phyloP scores from a whole-genome alignment of 2,797 vertebrate genomes.

The Lithobates sylvaticus region DNA sequence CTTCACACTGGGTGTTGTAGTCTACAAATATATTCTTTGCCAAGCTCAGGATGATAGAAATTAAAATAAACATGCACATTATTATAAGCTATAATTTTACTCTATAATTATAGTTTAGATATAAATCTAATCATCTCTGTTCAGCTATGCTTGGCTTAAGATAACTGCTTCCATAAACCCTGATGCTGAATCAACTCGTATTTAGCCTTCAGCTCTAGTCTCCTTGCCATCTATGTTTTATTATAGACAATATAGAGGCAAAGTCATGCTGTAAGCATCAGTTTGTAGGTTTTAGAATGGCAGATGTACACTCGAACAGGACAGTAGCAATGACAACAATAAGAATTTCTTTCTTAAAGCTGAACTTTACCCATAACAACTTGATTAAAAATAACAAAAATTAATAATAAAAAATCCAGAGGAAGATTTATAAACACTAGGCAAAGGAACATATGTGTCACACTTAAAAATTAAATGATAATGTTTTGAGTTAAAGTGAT shows the following conservation, averaged over 20 bases:
- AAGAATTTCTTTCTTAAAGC: background rate
- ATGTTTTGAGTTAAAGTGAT: too few species aligned
- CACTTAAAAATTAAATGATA: too few species aligned
- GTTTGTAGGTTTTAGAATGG: background rate
- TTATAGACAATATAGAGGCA: background rate
- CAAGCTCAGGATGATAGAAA: background rate
- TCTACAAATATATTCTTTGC: background rate
- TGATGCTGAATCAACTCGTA: background rate
- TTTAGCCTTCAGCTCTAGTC: background rate
- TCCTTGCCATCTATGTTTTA: background rate
- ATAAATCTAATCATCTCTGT: constrained; percentile 24
- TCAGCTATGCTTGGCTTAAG: constrained; percentile 25
- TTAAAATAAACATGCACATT: constrained; percentile 3
- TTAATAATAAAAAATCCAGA: too few species aligned
- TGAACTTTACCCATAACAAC: too few species aligned
- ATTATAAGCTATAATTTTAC: constrained; percentile 12
- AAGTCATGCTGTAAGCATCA: background rate
- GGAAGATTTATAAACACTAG: too few species aligned
- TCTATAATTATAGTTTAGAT: constrained; percentile 19
- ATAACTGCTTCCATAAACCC: constrained; percentile 3
- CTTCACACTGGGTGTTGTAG: background rate
- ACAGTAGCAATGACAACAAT: background rate
- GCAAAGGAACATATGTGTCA: too few species aligned
- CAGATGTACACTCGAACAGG: background rate
- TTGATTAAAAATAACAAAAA: too few species aligned